These are phyloP conservation scores for Incurvaria masculella DNA, from an alignment of 2,888 invertebrate species.

Conservation along the genomic window DNA sequence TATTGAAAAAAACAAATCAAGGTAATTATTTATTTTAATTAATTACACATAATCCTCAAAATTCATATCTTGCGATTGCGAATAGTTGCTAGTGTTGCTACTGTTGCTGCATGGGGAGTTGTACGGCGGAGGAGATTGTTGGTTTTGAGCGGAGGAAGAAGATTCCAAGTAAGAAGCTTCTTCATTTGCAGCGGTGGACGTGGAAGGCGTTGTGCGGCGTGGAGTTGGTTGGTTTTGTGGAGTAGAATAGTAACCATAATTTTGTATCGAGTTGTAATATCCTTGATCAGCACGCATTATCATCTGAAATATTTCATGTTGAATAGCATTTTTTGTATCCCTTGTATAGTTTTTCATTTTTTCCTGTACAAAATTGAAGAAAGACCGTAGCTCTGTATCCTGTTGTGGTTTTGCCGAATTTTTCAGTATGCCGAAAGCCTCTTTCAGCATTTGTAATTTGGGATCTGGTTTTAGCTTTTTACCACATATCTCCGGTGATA, in stretches of 20 bases:
- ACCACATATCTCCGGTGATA: not conserved
- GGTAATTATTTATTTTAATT: slow-evolving; percentile 1
- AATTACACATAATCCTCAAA: slow-evolving; percentile 2
- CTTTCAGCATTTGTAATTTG: slow-evolving; percentile 8
- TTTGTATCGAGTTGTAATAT: slow-evolving; percentile 6
- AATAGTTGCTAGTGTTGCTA: slow-evolving; percentile 2
- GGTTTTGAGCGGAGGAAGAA: slow-evolving; percentile 4
- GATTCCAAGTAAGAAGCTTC: not conserved
- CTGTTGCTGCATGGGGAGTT: not conserved
- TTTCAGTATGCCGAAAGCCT: slow-evolving; percentile 8
- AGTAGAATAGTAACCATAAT: slow-evolving; percentile 7
- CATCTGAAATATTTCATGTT: slow-evolving; percentile 8
- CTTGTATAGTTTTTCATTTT: slow-evolving; percentile 9
- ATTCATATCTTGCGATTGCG: not conserved
- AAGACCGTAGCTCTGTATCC: slow-evolving; percentile 6
- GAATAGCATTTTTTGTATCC: slow-evolving; percentile 7
- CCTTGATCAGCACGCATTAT: slow-evolving; percentile 7
- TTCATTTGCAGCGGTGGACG: slow-evolving; percentile 1
- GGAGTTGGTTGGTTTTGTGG: slow-evolving; percentile 4
- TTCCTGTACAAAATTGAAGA: slow-evolving; percentile 10
- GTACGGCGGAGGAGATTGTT: slow-evolving; percentile 1
- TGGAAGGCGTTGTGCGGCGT: not conserved
- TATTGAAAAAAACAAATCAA: slow-evolving; percentile 3
- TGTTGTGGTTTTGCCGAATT: slow-evolving; percentile 5
- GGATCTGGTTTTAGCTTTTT: slow-evolving; percentile 5